Base-by-base conservation (phyloP, 2,113 vertebrate genomes). In the Brachirus orientalis region DNA sequence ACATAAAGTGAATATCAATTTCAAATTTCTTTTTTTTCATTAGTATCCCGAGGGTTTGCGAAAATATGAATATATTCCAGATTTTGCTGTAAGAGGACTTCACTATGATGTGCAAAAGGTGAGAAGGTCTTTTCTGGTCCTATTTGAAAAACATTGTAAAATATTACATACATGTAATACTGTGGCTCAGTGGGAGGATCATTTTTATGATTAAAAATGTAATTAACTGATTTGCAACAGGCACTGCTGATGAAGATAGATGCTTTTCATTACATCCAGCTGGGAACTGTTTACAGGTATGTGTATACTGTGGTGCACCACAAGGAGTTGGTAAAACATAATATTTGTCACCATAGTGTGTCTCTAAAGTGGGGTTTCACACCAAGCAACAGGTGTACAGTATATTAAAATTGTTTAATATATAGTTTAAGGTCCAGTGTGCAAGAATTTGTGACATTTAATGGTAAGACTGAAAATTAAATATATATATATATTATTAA, bases 61-160 rank as follows among this genome's bases (percentile, higher is more conserved):
- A 63, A 94, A 94, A 41, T 99, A 98, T 0, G 96, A 97, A 47
- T 99, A 98, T 44, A 95, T 98, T 78, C 95, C 97, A 0, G 79
- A 94, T 86, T 99, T 99, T 84, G 96, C 95, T 22, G 95, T 99
- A 19, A 93, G 98, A 70, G 98, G 98, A 47, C 95, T 99, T 83
- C 98, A 99, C 88, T 99, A 99, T 65, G 98, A 99, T 12, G 97
- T 99, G 13, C 97, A 99, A 82, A 96, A 97, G 94, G 98, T 98
- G 89, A 55, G 94, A 90, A 22, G 35, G 13, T 12, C 7, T 61
- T 41, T 72, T 14, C 2, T 10, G 7, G 12, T 8, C 38, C 9
- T 8, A 40, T 2, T 40, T 7, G 38, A 40, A 40, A 40, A 8
- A 40, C 9, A 10, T 40, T 5, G 4, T 4, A 43, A 5, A 11